phyloP scores from a whole-genome alignment of 30 jellyfish, hydroid and myxozoan species.

The Cassiopea andromeda region DNA sequence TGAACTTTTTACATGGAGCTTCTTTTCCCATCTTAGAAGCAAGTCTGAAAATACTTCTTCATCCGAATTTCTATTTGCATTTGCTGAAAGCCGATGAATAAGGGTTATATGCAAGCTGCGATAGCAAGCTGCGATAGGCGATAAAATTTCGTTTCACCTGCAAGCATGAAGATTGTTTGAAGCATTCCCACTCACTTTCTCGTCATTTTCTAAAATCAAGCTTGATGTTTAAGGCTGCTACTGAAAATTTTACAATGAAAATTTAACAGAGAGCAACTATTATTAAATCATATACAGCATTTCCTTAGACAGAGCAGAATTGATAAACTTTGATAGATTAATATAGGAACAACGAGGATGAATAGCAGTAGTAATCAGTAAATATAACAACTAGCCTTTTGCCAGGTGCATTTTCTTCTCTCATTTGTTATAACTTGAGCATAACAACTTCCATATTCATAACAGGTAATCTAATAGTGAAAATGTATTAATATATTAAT shows the following conservation, averaged over 20 bases:
- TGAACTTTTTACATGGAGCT: background rate
- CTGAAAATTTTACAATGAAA: too few relatives aligned
- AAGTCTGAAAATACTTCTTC: background rate
- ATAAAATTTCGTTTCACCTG: background rate
- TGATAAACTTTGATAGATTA: too few relatives aligned
- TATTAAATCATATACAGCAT: too few relatives aligned
- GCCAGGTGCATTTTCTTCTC: too few relatives aligned
- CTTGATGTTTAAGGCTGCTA: conserved; percentile 45
- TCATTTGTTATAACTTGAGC: too few relatives aligned
- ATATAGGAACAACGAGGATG: too few relatives aligned
- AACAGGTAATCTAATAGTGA: background rate
- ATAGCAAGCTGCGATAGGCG: background rate
- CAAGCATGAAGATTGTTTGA: background rate
- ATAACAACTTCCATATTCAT: background rate
- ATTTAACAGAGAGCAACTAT: background rate
- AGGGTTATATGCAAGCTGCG: background rate
- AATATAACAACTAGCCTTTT: too few relatives aligned
- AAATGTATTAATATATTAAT: background rate
- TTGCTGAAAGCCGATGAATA: background rate
- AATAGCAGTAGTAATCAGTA: too few relatives aligned
- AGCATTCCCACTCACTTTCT: background rate
- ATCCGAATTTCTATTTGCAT: background rate
- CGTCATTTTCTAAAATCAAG: background rate
- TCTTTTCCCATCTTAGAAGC: background rate
- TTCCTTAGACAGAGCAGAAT: too few relatives aligned